Conservation (phyloP, 2,113 vertebrate genomes). For the Pygoscelis antarcticus region DNA sequence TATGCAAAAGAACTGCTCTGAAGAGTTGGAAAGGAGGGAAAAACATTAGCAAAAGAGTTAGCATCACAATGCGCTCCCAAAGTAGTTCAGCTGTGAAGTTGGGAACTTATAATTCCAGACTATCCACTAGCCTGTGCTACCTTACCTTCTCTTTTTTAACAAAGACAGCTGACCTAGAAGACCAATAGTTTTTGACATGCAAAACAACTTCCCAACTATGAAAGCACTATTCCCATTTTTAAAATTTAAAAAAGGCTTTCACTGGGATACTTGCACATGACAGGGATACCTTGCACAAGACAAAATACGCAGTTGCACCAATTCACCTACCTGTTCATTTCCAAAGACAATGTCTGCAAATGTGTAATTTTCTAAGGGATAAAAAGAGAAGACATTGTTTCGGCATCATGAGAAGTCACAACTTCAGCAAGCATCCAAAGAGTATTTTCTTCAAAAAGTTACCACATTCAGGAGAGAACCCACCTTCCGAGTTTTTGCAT, state of each 20-base stretch:
- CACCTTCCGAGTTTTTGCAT: constrained; percentile 86
- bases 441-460: neutral
- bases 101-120: neutral
- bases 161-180: neutral
- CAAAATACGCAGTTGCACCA: neutral
- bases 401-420: neutral
- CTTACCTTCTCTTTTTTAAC: neutral
- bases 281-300: neutral
- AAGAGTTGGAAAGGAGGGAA: neutral
- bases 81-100: neutral
- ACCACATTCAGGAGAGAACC: neutral
- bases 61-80: neutral
- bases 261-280: neutral
- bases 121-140: neutral
- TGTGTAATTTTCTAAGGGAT: constrained; percentile 78
- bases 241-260: neutral
- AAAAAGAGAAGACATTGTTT: constrained; percentile 25
- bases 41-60: neutral
- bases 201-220: neutral
- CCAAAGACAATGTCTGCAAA: constrained; percentile 95
- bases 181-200: neutral
- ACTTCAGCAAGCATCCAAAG: neutral
- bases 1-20: neutral
- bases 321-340: constrained; percentile 86
- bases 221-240: neutral